A percentile compares a stretch with the other conserved stretches of the same genome.
phyloP scores from a whole-genome alignment of 2,888 invertebrate genomes.

The Belgica antarctica region DNA sequence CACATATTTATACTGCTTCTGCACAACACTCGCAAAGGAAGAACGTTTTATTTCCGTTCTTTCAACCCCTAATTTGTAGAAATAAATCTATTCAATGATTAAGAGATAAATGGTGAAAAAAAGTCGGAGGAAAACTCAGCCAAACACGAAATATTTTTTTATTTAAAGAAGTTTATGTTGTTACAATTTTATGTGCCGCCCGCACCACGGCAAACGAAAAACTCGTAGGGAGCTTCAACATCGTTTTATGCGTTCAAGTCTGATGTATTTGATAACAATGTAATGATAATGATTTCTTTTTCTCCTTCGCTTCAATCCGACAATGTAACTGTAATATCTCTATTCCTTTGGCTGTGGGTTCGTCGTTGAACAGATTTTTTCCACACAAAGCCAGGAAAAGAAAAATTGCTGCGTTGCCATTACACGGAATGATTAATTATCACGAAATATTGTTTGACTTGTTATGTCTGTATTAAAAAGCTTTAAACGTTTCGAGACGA shows the following conservation, averaged over 20 bases:
- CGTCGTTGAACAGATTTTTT: slow-evolving; percentile 24
- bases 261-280: slow-evolving; percentile 37
- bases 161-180: slow-evolving; percentile 20
- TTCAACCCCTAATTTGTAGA: slow-evolving; percentile 43
- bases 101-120: slow-evolving; percentile 37
- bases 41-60: slow-evolving; percentile 33
- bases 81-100: slow-evolving; percentile 43
- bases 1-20: neutral
- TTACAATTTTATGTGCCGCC: slow-evolving; percentile 15
- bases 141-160: slow-evolving; percentile 33
- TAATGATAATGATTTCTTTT: slow-evolving; percentile 38
- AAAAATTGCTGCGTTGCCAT: slow-evolving; percentile 39
- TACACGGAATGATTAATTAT: slow-evolving; percentile 43
- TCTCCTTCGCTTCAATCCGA: slow-evolving; percentile 12
- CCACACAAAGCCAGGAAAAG: neutral
- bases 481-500: slow-evolving; percentile 36
- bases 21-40: neutral
- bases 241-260: slow-evolving; percentile 31
- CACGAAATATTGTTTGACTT: slow-evolving; percentile 44
- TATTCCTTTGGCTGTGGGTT: neutral
- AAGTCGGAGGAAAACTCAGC: slow-evolving; percentile 7
- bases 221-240: neutral
- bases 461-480: slow-evolving; percentile 44
- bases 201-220: neutral
- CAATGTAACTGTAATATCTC: slow-evolving; percentile 22